Base-by-base conservation (phyloP, 2,888 invertebrate genomes). In the Dysmachus trigonus region DNA sequence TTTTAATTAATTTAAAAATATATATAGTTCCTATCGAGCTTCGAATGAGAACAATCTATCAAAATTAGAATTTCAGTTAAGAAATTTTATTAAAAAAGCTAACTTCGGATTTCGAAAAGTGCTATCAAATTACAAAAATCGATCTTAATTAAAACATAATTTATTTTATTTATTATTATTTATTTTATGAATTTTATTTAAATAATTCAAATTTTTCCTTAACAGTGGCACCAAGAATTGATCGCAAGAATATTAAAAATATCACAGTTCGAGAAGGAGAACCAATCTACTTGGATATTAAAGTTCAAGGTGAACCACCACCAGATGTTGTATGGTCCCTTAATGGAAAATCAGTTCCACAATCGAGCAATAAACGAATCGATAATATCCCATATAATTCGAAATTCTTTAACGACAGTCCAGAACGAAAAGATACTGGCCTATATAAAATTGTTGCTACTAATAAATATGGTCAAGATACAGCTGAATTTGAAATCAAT, bases 151-250 rank as follows among this genome's bases (percentile, higher is more conserved):
- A n/a, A n/a, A n/a, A n/a, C n/a, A n/a, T n/a, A n/a, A n/a, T n/a
- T n/a, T n/a, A n/a, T n/a, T n/a, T n/a, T n/a, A n/a, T n/a, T n/a
- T n/a, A n/a, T n/a, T n/a, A 7, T 33, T 33, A 33, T 33, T 33
- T 33, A 33, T 33, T 33, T 8, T 35, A 7, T 31, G 3, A 3
- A 5, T 41, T 38, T 27, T 13, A 79, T 27, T 51, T 22, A 71
- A 62, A 53, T 1, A 51, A 10, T 35, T 22, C 2, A 7, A n/a
- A 0, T n/a, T 51, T 7, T 51, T 51, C 18, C 18, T 51, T 15
- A 76, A 33, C 92, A 98, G 98, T 98, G 93, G 96, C 98, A 88
- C 99, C 99, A 0, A 97, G 97, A 93, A 99, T 99, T 92, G 98
- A 99, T 92, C 95, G 98, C 22, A 96, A 96, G 89, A 97, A 97